Evolutionary conservation across 2,113 vertebrate species (phyloP).

Genomic region (Tragelaphus buxtoni): DNA sequence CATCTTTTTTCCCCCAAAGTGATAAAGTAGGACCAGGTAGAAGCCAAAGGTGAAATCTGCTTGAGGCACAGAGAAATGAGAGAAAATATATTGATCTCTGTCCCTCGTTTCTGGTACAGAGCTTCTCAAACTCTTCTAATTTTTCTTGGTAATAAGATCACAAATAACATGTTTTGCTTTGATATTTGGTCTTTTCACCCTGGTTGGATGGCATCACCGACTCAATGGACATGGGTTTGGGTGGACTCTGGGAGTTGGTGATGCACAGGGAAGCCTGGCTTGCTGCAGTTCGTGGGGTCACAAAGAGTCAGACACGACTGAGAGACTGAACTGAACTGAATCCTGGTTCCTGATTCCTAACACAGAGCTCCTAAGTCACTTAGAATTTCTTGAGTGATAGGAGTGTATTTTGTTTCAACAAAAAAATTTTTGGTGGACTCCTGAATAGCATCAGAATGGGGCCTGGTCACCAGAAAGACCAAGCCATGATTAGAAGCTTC

Average conservation of each 20-base stretch:
- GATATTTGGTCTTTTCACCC: not conserved
- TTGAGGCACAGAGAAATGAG: not conserved
- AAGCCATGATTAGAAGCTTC: not conserved
- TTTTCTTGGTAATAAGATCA: not conserved
- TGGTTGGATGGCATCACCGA: not conserved
- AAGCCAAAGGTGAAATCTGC: not conserved
- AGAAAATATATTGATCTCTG: not conserved
- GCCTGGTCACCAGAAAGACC: not conserved
- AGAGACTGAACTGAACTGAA: not conserved
- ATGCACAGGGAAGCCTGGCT: not conserved
- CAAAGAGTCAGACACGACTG: not conserved
- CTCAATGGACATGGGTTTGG: not conserved
- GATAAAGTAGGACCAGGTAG: not conserved
- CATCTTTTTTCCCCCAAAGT: not conserved
- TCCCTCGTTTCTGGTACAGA: not conserved
- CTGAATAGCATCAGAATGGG: not conserved
- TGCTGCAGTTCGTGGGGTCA: rapidly evolving
- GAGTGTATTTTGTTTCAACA: not conserved
- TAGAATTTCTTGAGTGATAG: not conserved
- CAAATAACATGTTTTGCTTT: not conserved
- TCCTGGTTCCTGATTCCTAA: not conserved
- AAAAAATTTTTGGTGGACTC: not conserved
- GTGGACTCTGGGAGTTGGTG: not conserved
- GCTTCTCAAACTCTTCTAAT: not conserved
- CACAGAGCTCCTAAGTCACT: not conserved